These are phyloP conservation scores for Ischnura elegans DNA, from an alignment of 2,888 invertebrate species.

Conservation along the genomic window DNA sequence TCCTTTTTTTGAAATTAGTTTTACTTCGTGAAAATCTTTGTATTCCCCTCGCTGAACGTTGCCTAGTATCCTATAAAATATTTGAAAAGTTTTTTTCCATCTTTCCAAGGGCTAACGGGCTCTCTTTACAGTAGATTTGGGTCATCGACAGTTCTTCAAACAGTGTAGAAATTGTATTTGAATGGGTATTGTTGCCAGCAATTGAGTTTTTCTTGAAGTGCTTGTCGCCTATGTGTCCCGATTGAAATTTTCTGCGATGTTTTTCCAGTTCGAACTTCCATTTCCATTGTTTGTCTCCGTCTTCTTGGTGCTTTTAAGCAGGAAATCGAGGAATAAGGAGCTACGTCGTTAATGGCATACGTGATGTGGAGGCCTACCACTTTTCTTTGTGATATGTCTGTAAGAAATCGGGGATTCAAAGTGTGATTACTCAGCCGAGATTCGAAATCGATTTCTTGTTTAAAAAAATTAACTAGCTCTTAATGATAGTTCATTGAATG, in stretches of 20 bases:
- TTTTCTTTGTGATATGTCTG: not conserved
- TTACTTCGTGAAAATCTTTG: not conserved
- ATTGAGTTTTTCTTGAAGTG: not conserved
- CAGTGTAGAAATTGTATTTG: not conserved
- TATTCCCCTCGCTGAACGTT: not conserved
- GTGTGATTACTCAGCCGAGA: not conserved
- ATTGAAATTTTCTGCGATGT: not conserved
- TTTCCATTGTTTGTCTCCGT: conserved; percentile 1
- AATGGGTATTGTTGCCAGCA: not conserved
- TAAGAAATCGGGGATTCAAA: not conserved
- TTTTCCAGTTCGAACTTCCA: not conserved
- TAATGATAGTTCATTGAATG: not conserved
- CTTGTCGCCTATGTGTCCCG: not conserved
- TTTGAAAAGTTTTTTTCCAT: not conserved
- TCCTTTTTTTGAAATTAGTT: not conserved
- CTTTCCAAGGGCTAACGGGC: not conserved
- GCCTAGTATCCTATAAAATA: not conserved
- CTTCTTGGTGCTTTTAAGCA: not conserved
- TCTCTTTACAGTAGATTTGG: not conserved
- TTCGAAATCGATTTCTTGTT: not conserved
- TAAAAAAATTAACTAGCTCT: not conserved
- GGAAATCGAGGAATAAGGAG: not conserved
- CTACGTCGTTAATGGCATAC: not conserved
- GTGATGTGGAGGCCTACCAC: not conserved
- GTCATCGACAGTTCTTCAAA: not conserved